These are phyloP conservation scores for Acipenser transmontanus DNA, from an alignment of 2,797 vertebrate species.

Conservation along the genomic window DNA sequence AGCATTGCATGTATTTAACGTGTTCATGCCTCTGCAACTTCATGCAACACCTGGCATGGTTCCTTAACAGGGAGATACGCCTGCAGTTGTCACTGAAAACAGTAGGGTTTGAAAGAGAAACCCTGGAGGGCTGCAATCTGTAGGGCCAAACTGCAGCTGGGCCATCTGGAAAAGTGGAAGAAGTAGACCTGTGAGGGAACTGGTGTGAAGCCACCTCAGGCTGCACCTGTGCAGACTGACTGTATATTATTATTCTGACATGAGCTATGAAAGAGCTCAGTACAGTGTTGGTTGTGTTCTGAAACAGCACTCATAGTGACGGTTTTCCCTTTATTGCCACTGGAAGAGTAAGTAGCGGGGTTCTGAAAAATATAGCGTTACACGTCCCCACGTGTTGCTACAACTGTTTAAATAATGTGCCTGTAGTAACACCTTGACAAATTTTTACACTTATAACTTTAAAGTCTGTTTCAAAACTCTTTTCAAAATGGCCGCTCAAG, in stretches of 20 bases:
- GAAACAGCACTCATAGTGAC: no score
- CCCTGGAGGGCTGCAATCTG: neutral
- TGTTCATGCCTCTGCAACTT: neutral
- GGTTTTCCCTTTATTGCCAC: no score
- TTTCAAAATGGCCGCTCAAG: no score
- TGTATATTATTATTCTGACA: neutral
- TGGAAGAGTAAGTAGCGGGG: no score
- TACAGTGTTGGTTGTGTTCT: no score
- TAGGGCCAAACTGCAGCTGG: slow-evolving; percentile 3
- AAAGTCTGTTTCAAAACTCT: no score
- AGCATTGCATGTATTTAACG: neutral
- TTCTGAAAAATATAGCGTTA: no score
- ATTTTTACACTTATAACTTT: no score
- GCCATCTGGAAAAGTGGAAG: slow-evolving; percentile 9
- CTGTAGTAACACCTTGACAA: no score
- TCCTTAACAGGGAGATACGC: slow-evolving; percentile 1
- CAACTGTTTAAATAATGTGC: no score
- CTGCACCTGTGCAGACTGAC: neutral
- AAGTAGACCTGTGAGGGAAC: neutral
- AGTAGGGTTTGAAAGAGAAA: neutral
- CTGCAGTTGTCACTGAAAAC: slow-evolving; percentile 4
- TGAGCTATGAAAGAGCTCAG: no score
- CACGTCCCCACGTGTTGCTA: no score
- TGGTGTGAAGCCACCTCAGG: slow-evolving; percentile 3
- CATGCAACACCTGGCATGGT: slow-evolving; percentile 5